Conservation (phyloP, 2,888 invertebrate species). For the Altica lythri region DNA sequence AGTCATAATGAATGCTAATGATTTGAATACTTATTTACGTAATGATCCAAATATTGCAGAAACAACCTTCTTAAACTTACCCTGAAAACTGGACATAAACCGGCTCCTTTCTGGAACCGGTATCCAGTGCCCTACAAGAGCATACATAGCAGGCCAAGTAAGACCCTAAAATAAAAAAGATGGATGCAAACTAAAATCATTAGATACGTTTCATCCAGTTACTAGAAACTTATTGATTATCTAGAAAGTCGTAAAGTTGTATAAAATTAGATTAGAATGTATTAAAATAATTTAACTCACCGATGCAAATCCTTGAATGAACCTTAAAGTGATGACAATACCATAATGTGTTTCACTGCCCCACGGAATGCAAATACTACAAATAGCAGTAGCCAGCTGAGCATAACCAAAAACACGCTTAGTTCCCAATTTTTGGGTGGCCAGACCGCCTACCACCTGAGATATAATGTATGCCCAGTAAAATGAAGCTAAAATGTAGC, state of each 20-base stretch:
- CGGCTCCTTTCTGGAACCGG: slow-evolving; percentile 71
- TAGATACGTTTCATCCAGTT: too few relatives aligned
- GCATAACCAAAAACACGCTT: slow-evolving; percentile 73
- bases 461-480: slow-evolving; percentile 77
- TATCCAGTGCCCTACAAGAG: slow-evolving; percentile 74
- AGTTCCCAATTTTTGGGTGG: slow-evolving; percentile 72
- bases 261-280: not conserved
- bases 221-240: too few relatives aligned
- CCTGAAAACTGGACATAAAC: slow-evolving; percentile 78
- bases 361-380: slow-evolving; percentile 69
- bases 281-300: slow-evolving; percentile 54
- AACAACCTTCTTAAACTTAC: too few relatives aligned
- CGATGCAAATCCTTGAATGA: slow-evolving; percentile 72
- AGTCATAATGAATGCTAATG: too few relatives aligned
- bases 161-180: slow-evolving; percentile 60
- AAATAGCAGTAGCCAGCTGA: slow-evolving; percentile 69
- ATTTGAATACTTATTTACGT: too few relatives aligned
- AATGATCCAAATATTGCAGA: too few relatives aligned
- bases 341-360: slow-evolving; percentile 67
- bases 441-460: slow-evolving; percentile 70
- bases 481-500: slow-evolving; percentile 69
- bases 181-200: too few relatives aligned
- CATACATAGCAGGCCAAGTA: slow-evolving; percentile 79
- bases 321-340: slow-evolving; percentile 65
- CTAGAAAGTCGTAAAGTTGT: too few relatives aligned